Conservation (phyloP, 2,113 vertebrate species). For the Hirundichthys speculiger region DNA sequence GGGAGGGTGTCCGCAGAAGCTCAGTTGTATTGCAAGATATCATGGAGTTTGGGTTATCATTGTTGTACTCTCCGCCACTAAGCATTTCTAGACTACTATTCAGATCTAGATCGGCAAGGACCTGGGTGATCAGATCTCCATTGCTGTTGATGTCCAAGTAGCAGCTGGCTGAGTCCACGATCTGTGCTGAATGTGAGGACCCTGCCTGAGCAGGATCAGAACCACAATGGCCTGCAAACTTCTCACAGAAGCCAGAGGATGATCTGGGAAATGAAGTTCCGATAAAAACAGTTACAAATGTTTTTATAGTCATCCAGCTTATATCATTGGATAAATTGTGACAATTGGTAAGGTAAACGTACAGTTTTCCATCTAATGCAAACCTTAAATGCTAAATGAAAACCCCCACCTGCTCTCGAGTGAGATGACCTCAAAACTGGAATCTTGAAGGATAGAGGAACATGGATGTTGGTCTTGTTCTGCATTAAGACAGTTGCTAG, state of each 20-base stretch:
- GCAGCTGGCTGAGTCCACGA: slow-evolving; percentile 68
- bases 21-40: slow-evolving; percentile 65
- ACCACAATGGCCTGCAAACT: slow-evolving; percentile 53
- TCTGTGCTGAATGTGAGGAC: slow-evolving; percentile 19
- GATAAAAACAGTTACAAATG: not conserved
- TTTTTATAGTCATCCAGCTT: not conserved
- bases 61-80: not conserved
- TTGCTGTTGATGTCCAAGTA: slow-evolving; percentile 76
- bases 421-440: slow-evolving; percentile 78
- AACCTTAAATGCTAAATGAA: not conserved
- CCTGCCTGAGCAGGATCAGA: slow-evolving; percentile 57
- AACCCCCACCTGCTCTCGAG: slow-evolving; percentile 71
- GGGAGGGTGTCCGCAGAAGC: slow-evolving; percentile 51
- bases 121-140: slow-evolving; percentile 72
- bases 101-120: slow-evolving; percentile 76
- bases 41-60: slow-evolving; percentile 50
- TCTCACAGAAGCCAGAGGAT: slow-evolving; percentile 82
- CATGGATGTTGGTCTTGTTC: slow-evolving; percentile 22
- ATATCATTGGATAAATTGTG: not conserved
- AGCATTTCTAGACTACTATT: slow-evolving; percentile 51
- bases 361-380: not conserved
- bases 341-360: not conserved
- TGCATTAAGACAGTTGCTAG: not conserved
- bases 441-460: slow-evolving; percentile 52
- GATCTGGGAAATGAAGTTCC: slow-evolving; percentile 56